Evolutionary conservation across 2,113 vertebrate genomes (phyloP), one percentile per base, ranked within the genome.

Genomic region (Alethe diademata): DNA sequence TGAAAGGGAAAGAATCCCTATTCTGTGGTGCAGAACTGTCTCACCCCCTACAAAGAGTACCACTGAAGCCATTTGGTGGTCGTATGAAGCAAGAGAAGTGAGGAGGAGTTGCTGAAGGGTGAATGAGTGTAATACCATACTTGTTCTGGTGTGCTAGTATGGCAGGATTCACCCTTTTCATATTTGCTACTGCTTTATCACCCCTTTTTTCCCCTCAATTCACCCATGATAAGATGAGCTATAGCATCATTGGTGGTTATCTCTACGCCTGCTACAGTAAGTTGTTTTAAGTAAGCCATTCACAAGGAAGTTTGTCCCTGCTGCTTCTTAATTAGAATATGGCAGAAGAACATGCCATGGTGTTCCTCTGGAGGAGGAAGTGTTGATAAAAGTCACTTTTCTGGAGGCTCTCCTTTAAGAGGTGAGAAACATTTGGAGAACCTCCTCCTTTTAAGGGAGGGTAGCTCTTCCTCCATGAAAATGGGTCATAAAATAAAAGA

Each of bases 311-410:
- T 35, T 89, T 33, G 81, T 95, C 62, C 81, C 74, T 93, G 71
- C 90, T 94, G 87, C 74, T 94, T 78, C 84, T 85, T 95, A 84
- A 88, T 96, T 94, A 90, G 50, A 33, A 35, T 65, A 33, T 79
- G n/a, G 66, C 87, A 94, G 71, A 67, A 78, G 26, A 90, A 43
- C 35, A 26, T 86, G 62, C 51, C 60, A 22, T 26, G 24, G 66
- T 93, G 47, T 70, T 94, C 54, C 71, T 91, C 58, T 70, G 51
- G 54, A 62, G 72, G 69, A 92, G 64, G 35, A 85, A 79, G 43
- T 28, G 25, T 66, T 90, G 72, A 79, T 61, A 72, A 85, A 90
- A 95, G 69, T 26, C 9, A 26, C 65, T 94, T 95, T 95, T 50
- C 62, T 94, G 78, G 35, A 78, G 76, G 47, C 38, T 89, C 16